phyloP scores from a whole-genome alignment of 2,797 vertebrate species.

The Anolis apletophallus region DNA sequence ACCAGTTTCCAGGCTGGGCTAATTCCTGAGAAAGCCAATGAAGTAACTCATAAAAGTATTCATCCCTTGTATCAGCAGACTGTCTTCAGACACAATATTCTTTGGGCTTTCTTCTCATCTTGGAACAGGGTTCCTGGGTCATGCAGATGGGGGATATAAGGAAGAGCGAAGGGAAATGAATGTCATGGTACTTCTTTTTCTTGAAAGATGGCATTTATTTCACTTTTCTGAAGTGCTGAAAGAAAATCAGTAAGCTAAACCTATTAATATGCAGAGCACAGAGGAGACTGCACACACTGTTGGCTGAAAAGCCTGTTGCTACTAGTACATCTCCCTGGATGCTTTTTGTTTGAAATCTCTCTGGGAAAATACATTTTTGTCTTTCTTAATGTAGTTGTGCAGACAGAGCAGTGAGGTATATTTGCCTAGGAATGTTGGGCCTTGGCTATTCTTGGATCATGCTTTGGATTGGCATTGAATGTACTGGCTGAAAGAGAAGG shows the following conservation, averaged over 20 bases:
- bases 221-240: constrained; percentile 16
- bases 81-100: background rate
- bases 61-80: accelerated
- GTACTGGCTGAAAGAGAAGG: background rate
- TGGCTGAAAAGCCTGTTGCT: constrained; percentile 30
- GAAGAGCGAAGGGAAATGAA: constrained; percentile 5
- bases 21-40: background rate
- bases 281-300: constrained; percentile 12
- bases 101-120: constrained; percentile 18
- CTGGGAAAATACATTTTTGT: constrained; percentile 14
- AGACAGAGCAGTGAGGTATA: background rate
- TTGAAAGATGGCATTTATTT: constrained; percentile 7
- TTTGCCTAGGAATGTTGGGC: background rate
- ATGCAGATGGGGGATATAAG: accelerated
- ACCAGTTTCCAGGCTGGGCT: background rate
- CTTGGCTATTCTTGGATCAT: background rate
- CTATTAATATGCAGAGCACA: constrained; percentile 25
- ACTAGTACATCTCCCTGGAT: background rate
- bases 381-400: background rate
- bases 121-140: background rate
- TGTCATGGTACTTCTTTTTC: background rate
- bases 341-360: background rate
- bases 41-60: constrained; percentile 1
- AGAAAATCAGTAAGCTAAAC: background rate
- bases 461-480: constrained; percentile 43